Conservation (phyloP, 2,797 vertebrate species). For the Vipera ursinii region DNA sequence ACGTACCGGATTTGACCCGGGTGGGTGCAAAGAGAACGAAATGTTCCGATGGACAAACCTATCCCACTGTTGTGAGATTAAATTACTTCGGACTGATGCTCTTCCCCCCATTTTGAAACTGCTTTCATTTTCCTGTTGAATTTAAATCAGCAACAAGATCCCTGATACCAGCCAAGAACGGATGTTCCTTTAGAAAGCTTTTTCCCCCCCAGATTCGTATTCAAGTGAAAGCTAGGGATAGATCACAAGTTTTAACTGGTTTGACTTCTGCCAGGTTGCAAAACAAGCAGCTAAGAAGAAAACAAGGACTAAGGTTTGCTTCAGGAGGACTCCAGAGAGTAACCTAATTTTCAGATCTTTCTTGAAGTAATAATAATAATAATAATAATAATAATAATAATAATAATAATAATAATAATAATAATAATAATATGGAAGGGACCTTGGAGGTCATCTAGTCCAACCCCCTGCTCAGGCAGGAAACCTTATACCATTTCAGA, state of each 20-base stretch:
- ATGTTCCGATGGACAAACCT: not conserved
- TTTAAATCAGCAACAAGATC: not conserved
- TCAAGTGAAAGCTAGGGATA: not conserved
- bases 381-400: no score
- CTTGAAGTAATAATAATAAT: no score
- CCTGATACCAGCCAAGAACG: not conserved
- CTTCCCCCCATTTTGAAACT: not conserved
- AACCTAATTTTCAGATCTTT: not conserved
- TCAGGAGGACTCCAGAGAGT: not conserved
- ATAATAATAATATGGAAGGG: no score
- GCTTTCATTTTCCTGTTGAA: not conserved
- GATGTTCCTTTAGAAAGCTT: not conserved
- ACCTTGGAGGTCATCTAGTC: no score
- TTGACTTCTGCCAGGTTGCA: not conserved
- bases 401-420: no score
- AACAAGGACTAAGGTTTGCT: not conserved
- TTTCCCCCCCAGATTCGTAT: not conserved
- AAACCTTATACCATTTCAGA: no score
- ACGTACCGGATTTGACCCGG: not conserved
- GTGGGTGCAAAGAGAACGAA: not conserved
- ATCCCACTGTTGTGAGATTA: not conserved
- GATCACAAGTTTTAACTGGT: not conserved
- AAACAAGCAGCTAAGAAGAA: not conserved
- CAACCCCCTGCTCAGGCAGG: no score
- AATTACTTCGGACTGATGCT: not conserved